Conservation (phyloP, 2,888 invertebrate species). For the Athrips mouffetella region DNA sequence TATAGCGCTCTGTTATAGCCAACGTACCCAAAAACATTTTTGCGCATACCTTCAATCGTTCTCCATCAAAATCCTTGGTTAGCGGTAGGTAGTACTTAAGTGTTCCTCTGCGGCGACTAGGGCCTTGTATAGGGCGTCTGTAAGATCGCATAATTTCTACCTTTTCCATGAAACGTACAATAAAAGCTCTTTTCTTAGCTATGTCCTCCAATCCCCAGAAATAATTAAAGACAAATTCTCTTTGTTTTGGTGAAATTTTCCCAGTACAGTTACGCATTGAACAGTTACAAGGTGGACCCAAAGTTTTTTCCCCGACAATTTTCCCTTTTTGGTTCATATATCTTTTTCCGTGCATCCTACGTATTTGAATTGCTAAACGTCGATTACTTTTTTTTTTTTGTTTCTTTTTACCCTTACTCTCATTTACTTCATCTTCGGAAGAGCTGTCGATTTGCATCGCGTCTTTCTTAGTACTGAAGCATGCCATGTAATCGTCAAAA, state of each 20-base stretch:
- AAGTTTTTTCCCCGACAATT: conserved; percentile 1
- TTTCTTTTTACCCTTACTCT: neutral
- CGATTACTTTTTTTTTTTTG: neutral
- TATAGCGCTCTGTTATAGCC: neutral
- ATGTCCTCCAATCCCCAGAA: neutral
- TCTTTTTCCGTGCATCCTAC: neutral
- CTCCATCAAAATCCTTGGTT: neutral
- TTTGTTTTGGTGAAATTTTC: neutral
- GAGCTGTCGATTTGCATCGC: neutral
- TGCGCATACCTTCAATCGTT: neutral
- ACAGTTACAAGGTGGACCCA: conserved; percentile 1
- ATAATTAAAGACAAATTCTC: conserved; percentile 3
- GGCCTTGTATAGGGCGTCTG: no score
- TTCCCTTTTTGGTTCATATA: neutral
- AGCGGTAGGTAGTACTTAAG: neutral
- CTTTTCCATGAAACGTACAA: neutral
- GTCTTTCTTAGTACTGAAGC: neutral
- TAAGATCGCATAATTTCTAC: neutral
- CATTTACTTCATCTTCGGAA: neutral
- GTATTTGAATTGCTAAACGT: neutral
- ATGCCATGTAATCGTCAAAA: neutral
- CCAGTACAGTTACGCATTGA: neutral
- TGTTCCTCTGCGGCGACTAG: neutral
- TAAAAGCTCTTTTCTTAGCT: neutral
- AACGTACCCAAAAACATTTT: neutral